Base-by-base conservation (phyloP, 2,113 vertebrate genomes). In the Zapornia atra region DNA sequence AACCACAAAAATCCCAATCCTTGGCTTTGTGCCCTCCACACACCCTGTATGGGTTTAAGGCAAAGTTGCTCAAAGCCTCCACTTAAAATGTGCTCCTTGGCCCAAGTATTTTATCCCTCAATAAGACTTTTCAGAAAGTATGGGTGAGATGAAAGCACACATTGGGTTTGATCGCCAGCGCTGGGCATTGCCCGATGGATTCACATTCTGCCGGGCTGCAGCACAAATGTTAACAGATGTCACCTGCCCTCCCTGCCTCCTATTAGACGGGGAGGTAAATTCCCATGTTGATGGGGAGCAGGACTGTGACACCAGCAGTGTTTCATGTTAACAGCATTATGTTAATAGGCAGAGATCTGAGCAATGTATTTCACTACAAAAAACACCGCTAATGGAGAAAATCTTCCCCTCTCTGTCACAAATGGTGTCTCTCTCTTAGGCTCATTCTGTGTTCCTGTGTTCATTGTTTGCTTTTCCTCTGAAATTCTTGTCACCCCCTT, bases 251-350 rank as follows among this genome's bases (percentile, higher is more conserved):
- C 77, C 84, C 65, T 10, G 42, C 60, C 60, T 28, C 24, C 5
- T 11, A 3, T n/a, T 36, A 70, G 68, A 48, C 21, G 56, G 68
- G 71, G 4, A 56, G 56, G 34, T 56, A 48, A 54, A 77, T 64
- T 63, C 72, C 51, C 20, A 2, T 4, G 29, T 18, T 51, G 46
- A 33, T 4, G 24, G 15, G 13, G 46, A 60, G n/a, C 4, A 12
- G 0, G 4, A 38, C n/a, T 76, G 54, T 1, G 3, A 36, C 24
- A 24, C 31, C 76, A 75, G 26, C 18, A 0, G 1, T 53, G n/a
- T 33, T 86, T 40, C 22, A 5, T 4, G 6, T 26, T 80, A 40
- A 53, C 1, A 3, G 31, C 15, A 12, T 71, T 56, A 25, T 16
- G 29, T 53, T 64, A 51, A 50, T 25, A 84, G 34, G 38, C 56